phyloP scores from a whole-genome alignment of 2,797 vertebrate genomes.

The Tenualosa ilisha region DNA sequence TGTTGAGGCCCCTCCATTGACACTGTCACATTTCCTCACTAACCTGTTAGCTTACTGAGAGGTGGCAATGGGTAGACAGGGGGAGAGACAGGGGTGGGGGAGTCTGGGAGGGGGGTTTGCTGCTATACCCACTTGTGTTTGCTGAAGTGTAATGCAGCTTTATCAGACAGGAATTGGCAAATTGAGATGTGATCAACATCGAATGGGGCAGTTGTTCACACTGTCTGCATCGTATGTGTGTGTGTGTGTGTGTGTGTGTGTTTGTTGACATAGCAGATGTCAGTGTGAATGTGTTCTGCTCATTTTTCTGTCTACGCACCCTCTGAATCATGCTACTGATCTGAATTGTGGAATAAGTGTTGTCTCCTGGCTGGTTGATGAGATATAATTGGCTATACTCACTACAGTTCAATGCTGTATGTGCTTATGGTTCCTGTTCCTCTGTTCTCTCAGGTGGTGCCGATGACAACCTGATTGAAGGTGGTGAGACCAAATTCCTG shows the following conservation, averaged over 20 bases:
- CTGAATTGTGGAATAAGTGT: background rate
- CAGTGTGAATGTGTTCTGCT: background rate
- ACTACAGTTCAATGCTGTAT: background rate
- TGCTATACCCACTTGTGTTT: background rate
- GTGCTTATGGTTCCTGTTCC: slow-evolving; percentile 10
- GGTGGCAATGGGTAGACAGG: slow-evolving; percentile 25
- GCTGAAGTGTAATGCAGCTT: background rate
- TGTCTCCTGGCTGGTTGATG: background rate
- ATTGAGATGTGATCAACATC: background rate
- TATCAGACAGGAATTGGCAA: background rate
- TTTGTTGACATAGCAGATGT: background rate
- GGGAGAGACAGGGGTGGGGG: slow-evolving; percentile 32
- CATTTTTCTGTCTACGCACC: background rate
- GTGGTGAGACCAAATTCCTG: slow-evolving; percentile 95
- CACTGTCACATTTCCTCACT: slow-evolving; percentile 72
- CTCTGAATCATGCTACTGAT: background rate
- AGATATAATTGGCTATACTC: background rate
- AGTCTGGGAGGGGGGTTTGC: background rate
- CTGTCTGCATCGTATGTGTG: too few species aligned
- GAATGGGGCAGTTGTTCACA: background rate
- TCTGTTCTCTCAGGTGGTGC: slow-evolving; percentile 82
- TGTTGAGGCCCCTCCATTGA: slow-evolving; percentile 59
- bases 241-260: background rate
- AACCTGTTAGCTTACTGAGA: slow-evolving; percentile 53
- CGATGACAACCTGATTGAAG: slow-evolving; percentile 97